Evolutionary conservation across 1,140 invertebrate genomes (phyloP).

Genomic region (Drusus annulatus): DNA sequence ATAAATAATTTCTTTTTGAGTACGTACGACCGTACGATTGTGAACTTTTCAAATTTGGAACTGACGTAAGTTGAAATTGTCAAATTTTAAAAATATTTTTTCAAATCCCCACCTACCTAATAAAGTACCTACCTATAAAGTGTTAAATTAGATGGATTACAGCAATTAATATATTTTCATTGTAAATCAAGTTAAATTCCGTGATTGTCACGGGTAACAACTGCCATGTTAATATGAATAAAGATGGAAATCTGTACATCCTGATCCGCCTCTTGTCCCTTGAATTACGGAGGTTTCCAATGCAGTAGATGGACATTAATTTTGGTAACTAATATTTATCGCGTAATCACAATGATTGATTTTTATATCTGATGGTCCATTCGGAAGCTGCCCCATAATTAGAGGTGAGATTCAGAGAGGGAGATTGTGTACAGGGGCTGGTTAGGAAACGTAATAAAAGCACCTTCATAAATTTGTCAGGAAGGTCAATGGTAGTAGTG

Average conservation of each 20-base stretch:
- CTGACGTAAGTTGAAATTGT: no score
- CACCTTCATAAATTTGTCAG: slow-evolving; percentile 44
- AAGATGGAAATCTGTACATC: background rate
- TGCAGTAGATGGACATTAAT: slow-evolving; percentile 65
- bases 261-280: slow-evolving; percentile 31
- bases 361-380: slow-evolving; percentile 52
- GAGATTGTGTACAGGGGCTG: background rate
- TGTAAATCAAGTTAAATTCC: no score
- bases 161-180: no score
- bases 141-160: no score
- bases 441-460: slow-evolving; percentile 22
- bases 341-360: slow-evolving; percentile 59
- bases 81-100: no score
- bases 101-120: no score
- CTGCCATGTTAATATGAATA: no score
- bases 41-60: no score
- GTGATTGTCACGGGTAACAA: no score
- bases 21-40: no score
- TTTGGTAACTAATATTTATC: slow-evolving; percentile 60
- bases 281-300: slow-evolving; percentile 32
- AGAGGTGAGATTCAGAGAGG: slow-evolving; percentile 46
- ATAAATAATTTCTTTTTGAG: no score
- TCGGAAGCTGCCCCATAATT: slow-evolving; percentile 47
- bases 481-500: slow-evolving; percentile 33
- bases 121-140: no score